Percentiles rank a stretch among this genome's conserved stretches.
These are phyloP conservation scores for Oxyscelio sp. DNA, from an alignment of 2,888 invertebrate genomes.

Conservation along the genomic window DNA sequence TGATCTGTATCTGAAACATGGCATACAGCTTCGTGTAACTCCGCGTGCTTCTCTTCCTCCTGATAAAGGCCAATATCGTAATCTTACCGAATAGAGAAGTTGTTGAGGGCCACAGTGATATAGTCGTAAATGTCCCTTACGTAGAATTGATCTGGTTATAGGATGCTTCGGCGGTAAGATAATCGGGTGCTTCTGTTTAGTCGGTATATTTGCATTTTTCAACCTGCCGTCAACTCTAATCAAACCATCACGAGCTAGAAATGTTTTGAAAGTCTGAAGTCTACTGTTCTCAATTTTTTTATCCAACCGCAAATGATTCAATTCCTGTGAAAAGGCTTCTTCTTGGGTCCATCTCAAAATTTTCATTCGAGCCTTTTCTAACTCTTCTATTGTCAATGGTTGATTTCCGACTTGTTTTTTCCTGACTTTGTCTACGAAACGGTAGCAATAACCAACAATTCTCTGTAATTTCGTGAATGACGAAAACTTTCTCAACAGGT, in stretches of 20 bases:
- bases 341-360: not conserved
- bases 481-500: not conserved
- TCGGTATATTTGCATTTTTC: slow-evolving; percentile 40
- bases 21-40: slow-evolving; percentile 21
- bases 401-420: not conserved
- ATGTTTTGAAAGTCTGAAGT: slow-evolving; percentile 43
- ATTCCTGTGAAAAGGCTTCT: not conserved
- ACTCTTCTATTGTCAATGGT: not conserved
- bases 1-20: slow-evolving; percentile 40
- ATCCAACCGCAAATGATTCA: not conserved
- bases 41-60: slow-evolving; percentile 34
- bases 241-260: slow-evolving; percentile 55
- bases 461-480: not conserved
- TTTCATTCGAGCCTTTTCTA: not conserved
- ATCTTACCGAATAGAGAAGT: not conserved
- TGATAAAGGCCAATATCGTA: not conserved
- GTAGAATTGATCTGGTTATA: slow-evolving; percentile 54
- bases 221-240: slow-evolving; percentile 67
- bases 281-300: not conserved
- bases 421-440: not conserved
- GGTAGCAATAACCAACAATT: not conserved
- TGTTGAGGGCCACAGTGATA: not conserved
- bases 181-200: slow-evolving; percentile 53
- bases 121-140: slow-evolving; percentile 13
- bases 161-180: slow-evolving; percentile 44